phyloP scores from a whole-genome alignment of 1,140 invertebrate genomes.

The Aphelenchoides fujianensis region DNA sequence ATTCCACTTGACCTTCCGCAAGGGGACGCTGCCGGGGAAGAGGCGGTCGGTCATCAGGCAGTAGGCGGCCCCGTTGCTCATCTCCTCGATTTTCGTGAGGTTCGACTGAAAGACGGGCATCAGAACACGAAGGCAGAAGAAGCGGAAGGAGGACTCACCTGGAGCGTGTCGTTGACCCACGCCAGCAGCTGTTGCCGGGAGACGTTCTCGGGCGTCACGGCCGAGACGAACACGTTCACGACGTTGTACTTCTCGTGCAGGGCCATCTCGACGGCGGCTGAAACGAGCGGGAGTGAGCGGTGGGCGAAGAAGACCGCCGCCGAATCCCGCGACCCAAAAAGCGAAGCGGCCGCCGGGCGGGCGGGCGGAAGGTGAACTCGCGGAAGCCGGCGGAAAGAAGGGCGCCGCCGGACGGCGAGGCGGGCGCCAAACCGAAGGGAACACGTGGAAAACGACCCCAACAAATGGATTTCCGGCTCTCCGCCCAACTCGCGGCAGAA shows the following conservation, averaged over 20 bases:
- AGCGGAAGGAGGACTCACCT: slow-evolving; percentile 62
- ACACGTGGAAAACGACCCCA: too few relatives aligned
- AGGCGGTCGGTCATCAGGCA: slow-evolving; percentile 97
- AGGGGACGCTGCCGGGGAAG: slow-evolving; percentile 78
- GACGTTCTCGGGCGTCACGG: slow-evolving; percentile 91
- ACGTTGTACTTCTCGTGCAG: slow-evolving; percentile 22
- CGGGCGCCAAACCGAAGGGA: too few relatives aligned
- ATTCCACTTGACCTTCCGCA: slow-evolving; percentile 96
- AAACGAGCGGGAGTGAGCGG: too few relatives aligned
- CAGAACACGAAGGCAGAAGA: slow-evolving; percentile 13
- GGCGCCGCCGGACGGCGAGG: too few relatives aligned
- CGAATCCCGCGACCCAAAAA: too few relatives aligned
- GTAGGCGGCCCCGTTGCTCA: slow-evolving; percentile 74
- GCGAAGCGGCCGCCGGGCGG: too few relatives aligned
- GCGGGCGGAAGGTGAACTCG: too few relatives aligned
- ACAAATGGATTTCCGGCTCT: too few relatives aligned
- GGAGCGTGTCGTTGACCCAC: slow-evolving; percentile 95
- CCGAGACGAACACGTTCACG: slow-evolving; percentile 66
- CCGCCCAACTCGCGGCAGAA: too few relatives aligned
- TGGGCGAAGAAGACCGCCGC: too few relatives aligned
- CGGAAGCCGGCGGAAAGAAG: too few relatives aligned
- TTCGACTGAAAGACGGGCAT: slow-evolving; percentile 37
- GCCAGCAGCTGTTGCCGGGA: slow-evolving; percentile 95
- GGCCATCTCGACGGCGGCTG: slow-evolving; percentile 4
- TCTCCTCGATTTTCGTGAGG: slow-evolving; percentile 87